Base-by-base conservation (phyloP, 2,113 vertebrate species). In the Nettapus auritus region DNA sequence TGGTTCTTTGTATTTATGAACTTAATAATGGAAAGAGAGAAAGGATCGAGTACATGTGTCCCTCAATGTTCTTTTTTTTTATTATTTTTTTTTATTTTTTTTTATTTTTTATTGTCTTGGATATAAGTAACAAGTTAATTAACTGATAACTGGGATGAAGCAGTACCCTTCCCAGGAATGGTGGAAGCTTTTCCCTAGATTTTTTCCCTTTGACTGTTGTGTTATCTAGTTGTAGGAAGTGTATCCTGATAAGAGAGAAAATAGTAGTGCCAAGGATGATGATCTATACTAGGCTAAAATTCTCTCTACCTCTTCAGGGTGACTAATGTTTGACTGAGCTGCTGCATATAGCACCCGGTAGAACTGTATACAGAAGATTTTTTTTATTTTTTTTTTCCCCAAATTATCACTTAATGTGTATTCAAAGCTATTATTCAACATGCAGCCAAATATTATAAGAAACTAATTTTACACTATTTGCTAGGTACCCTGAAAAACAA, bases 1-100 rank as follows among this genome's bases (percentile, higher is more conserved):
- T 97, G 97, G 96, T 97, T 97, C 97, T 98, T 98, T 97, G 93
- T 98, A 98, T 98, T 98, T 98, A 98, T 98, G 96, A 96, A 97
- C 90, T 97, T 96, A 92, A 96, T 97, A 97, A 98, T 95, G 96
- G 96, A 98, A 97, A 97, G 95, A 97, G 92, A 97, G 87, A 93
- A 88, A 89, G 97, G 97, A 97, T 97, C 87, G 89, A 98, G 96
- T 95, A 97, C 97, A 96, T 78, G 83, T 97, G 94, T 97, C 97
- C 95, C 96, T 97, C 70, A 95, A 91, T 90, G 78, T 70, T 95
- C 94, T 97, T 94, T 93, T 91, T 96, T 94, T 93, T 4, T 10
- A n/a, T n/a, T n/a, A n/a, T 34, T 52, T 48, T 21, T 50, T 0
- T 6, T 0, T 5, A 1, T 6, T 2, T 3, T 18, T 22, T 15